Percentiles rank a stretch among this genome's conserved stretches.
These are phyloP conservation scores for Euzophera pinguis DNA, from an alignment of 2,888 invertebrate genomes.

Conservation along the genomic window DNA sequence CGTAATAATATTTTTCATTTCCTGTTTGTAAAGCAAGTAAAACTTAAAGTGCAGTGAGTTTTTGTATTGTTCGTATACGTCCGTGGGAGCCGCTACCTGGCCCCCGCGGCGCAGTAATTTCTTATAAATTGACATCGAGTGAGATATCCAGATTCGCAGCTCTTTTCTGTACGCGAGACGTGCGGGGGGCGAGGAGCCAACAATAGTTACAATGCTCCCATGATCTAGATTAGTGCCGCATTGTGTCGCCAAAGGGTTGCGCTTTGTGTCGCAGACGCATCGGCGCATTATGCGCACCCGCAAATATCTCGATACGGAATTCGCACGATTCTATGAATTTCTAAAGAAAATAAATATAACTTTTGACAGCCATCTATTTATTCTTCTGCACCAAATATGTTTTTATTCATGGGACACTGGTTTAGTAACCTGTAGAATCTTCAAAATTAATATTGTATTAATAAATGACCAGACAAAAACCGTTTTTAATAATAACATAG, in stretches of 20 bases:
- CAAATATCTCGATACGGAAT: slow-evolving; percentile 72
- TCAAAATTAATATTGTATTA: neutral
- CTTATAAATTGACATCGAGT: slow-evolving; percentile 78
- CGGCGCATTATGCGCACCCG: slow-evolving; percentile 56
- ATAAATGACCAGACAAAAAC: neutral
- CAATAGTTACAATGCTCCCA: slow-evolving; percentile 69
- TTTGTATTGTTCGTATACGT: slow-evolving; percentile 54
- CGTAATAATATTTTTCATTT: slow-evolving; percentile 71
- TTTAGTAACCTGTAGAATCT: slow-evolving; percentile 9
- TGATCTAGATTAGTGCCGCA: slow-evolving; percentile 79
- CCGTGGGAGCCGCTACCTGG: slow-evolving; percentile 76
- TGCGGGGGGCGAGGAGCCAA: slow-evolving; percentile 33
- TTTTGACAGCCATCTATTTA: slow-evolving; percentile 71
- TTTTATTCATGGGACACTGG: slow-evolving; percentile 63
- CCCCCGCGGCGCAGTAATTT: slow-evolving; percentile 68
- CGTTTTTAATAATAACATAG: slow-evolving; percentile 39
- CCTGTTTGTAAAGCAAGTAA: slow-evolving; percentile 61
- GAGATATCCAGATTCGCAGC: slow-evolving; percentile 63
- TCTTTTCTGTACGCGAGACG: slow-evolving; percentile 46
- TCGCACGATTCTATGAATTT: slow-evolving; percentile 76
- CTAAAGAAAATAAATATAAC: slow-evolving; percentile 79
- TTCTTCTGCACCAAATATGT: slow-evolving; percentile 68
- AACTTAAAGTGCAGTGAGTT: slow-evolving; percentile 59
- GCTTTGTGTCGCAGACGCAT: slow-evolving; percentile 54
- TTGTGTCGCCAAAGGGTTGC: slow-evolving; percentile 79